phyloP scores from a whole-genome alignment of 2,113 vertebrate genomes.

The Mellivora capensis region DNA sequence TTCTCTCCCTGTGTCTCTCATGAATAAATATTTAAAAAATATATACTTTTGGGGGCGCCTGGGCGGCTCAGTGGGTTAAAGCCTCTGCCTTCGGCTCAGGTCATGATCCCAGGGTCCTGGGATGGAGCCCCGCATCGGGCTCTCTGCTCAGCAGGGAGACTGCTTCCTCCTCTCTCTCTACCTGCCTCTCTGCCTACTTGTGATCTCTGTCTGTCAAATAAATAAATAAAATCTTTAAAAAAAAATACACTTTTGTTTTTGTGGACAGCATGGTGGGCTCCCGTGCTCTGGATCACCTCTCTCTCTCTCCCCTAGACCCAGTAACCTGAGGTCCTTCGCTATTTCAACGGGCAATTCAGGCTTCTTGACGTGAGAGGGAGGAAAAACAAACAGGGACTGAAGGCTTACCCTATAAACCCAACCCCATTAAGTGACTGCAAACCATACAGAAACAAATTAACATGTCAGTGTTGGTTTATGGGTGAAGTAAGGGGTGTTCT shows the following conservation, averaged over 20 bases:
- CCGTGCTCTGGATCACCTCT: fast-evolving
- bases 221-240: too few relatives aligned
- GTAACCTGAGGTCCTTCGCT: not conserved
- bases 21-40: not conserved
- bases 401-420: not conserved
- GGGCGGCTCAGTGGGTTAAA: too few relatives aligned
- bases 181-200: too few relatives aligned
- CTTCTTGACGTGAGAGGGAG: not conserved
- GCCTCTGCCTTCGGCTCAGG: too few relatives aligned
- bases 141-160: too few relatives aligned
- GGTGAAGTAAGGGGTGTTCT: not conserved
- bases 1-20: too few relatives aligned
- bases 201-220: too few relatives aligned
- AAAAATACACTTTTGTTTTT: not conserved
- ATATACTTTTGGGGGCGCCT: too few relatives aligned
- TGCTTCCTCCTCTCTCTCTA: too few relatives aligned
- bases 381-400: not conserved
- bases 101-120: too few relatives aligned
- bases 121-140: too few relatives aligned
- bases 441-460: not conserved
- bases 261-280: not conserved
- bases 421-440: not conserved
- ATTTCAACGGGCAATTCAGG: not conserved
- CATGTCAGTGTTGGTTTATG: not conserved
- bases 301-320: not conserved